phyloP scores from a whole-genome alignment of 2,113 vertebrate genomes.

The Oncorhynchus tshawytscha region DNA sequence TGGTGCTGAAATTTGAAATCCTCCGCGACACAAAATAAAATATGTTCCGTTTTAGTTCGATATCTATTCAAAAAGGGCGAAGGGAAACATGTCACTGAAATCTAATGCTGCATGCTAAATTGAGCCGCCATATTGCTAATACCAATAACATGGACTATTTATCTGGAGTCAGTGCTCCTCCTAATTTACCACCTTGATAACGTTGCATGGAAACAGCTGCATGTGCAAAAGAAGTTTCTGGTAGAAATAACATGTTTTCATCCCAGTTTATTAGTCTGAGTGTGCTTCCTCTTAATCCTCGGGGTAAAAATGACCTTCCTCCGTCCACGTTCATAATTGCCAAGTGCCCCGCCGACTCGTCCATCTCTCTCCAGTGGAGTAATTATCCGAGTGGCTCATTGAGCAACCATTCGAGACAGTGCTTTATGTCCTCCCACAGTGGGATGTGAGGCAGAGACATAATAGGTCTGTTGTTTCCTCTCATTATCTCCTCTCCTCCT shows the following conservation, averaged over 20 bases:
- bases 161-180: neutral
- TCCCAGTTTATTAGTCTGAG: slow-evolving; percentile 30
- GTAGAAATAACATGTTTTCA: neutral
- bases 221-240: neutral
- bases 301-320: slow-evolving; percentile 69
- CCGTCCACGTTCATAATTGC: slow-evolving; percentile 69
- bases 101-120: neutral
- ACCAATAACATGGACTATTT: neutral
- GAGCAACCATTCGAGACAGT: slow-evolving; percentile 66
- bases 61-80: too few relatives aligned
- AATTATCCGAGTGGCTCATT: slow-evolving; percentile 70
- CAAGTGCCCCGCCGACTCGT: slow-evolving; percentile 51
- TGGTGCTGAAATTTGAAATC: neutral
- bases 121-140: neutral
- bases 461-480: slow-evolving; percentile 60
- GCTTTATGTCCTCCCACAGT: slow-evolving; percentile 63
- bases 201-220: neutral
- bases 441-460: slow-evolving; percentile 60
- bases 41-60: too few relatives aligned
- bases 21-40: too few relatives aligned
- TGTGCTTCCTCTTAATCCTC: slow-evolving; percentile 49
- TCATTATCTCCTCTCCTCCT: slow-evolving; percentile 7
- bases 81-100: neutral
- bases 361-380: slow-evolving; percentile 68
- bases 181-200: neutral